Evolutionary conservation across 2,888 invertebrate genomes (phyloP).

Genomic region (Hirtodrosophila cameraria): DNA sequence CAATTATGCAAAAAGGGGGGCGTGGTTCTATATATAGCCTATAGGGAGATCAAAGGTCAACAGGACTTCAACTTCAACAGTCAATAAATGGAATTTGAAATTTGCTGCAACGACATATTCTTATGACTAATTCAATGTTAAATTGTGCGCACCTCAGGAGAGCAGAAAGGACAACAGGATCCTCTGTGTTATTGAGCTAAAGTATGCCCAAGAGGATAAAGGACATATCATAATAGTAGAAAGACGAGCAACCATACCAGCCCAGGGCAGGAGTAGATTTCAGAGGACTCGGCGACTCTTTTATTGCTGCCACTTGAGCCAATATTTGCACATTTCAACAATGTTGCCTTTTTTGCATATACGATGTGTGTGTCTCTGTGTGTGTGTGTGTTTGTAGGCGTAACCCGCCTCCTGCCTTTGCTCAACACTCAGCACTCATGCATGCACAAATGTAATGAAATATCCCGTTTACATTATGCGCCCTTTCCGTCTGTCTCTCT

Average conservation of each 20-base stretch:
- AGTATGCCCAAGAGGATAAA: conserved; percentile 9
- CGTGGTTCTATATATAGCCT: neutral
- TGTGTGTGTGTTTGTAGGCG: conserved; percentile 15
- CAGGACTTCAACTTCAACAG: conserved; percentile 15
- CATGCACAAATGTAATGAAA: conserved; percentile 78
- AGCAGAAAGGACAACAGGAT: neutral
- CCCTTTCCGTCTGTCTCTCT: conserved; percentile 7
- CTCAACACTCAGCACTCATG: conserved; percentile 59
- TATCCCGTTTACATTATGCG: conserved; percentile 71
- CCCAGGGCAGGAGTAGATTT: conserved; percentile 16
- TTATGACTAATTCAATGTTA: conserved; percentile 64
- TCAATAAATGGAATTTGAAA: conserved; percentile 66
- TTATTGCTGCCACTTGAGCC: conserved; percentile 76
- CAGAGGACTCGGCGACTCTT: conserved; percentile 52
- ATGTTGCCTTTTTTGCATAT: conserved; percentile 64
- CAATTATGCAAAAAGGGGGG: conserved; percentile 62
- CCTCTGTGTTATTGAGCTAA: conserved; percentile 3
- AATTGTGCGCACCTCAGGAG: conserved; percentile 57
- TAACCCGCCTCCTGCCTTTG: conserved; percentile 14
- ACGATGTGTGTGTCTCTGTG: conserved; percentile 1
- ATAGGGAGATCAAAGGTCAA: conserved; percentile 40
- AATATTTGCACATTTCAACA: conserved; percentile 79
- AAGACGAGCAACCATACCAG: conserved; percentile 24
- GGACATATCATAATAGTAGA: conserved; percentile 42
- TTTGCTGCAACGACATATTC: conserved; percentile 52